These are phyloP conservation scores for Trachemys scripta DNA, from an alignment of 2,113 vertebrate genomes.

Conservation along the genomic window DNA sequence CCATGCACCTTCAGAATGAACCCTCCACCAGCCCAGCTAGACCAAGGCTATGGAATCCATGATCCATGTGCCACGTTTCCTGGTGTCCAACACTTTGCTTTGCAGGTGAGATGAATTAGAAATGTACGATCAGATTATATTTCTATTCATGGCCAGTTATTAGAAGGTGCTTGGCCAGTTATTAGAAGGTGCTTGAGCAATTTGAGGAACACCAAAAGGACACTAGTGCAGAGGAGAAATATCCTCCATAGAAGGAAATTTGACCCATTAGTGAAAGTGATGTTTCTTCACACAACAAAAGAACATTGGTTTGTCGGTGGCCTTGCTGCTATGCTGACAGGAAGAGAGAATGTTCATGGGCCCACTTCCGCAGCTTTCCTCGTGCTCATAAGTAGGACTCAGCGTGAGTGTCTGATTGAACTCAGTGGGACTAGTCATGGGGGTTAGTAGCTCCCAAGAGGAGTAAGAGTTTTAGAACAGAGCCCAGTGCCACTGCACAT, in stretches of 20 bases:
- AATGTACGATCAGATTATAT: not conserved
- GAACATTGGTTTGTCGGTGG: not conserved
- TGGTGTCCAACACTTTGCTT: not conserved
- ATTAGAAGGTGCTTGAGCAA: not conserved
- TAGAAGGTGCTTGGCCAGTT: not conserved
- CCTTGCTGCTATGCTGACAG: not conserved
- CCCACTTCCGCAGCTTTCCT: not conserved
- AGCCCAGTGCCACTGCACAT: not conserved
- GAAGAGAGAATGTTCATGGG: not conserved
- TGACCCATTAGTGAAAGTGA: not conserved
- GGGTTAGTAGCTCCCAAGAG: not conserved
- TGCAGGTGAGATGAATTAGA: not conserved
- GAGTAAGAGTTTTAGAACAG: not conserved
- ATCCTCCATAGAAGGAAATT: not conserved
- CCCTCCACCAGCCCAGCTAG: not conserved
- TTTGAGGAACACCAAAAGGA: not conserved
- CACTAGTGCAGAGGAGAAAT: not conserved
- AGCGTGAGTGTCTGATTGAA: not conserved
- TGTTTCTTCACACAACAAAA: not conserved
- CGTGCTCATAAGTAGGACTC: not conserved
- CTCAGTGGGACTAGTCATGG: not conserved
- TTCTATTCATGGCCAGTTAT: not conserved
- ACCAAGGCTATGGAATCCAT: not conserved
- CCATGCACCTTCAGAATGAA: not conserved
- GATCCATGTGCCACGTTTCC: not conserved